Base-by-base conservation (phyloP, 2,888 invertebrate genomes). In the Nemotelus pantherinus region DNA sequence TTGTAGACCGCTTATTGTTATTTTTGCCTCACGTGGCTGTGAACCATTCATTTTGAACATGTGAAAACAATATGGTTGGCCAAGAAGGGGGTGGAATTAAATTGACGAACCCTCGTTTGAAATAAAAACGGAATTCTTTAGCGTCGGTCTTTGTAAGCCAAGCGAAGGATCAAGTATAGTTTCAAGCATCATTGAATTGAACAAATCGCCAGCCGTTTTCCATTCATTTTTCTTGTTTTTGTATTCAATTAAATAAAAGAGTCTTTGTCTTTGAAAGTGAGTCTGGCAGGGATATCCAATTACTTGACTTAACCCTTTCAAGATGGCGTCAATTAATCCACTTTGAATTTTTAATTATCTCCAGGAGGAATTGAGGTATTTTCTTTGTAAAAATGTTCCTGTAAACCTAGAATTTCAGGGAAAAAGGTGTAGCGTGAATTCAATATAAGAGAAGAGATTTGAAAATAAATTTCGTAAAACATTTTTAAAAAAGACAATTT, bases 291-390 rank as follows among this genome's bases (percentile, higher is more conserved):
- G 47, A 74, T 74, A 74, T 74, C 63, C 74, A 74, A 74, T 74
- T 74, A 74, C 74, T 74, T 74, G 74, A 74, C 74, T 63, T 74
- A 74, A 48, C 60, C 74, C 74, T 60, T 74, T 74, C 63, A 60
- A 74, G 74, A 74, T 74, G 74, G 74, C 74, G 60, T 74, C 74
- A 60, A 74, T 74, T 63, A 63, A 74, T 63, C 74, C 74, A 74
- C 74, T 74, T 74, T 63, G 74, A 63, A 74, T 74, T 74, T 74
- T 74, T 74, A 60, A 74, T 74, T 74, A 74, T 47, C 63, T 50
- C 63, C 6, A 50, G 43, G 25, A 9, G 25, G 43, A 43, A 43
- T 63, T 3, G 43, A 25, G 3, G 9, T 41, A 63, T 63, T 63
- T 63, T 39, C 10, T 5, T 41, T 39, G 39, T 6, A 7, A 3